Base-by-base conservation (phyloP, 1,140 invertebrate species). In the Pantala flavescens region DNA sequence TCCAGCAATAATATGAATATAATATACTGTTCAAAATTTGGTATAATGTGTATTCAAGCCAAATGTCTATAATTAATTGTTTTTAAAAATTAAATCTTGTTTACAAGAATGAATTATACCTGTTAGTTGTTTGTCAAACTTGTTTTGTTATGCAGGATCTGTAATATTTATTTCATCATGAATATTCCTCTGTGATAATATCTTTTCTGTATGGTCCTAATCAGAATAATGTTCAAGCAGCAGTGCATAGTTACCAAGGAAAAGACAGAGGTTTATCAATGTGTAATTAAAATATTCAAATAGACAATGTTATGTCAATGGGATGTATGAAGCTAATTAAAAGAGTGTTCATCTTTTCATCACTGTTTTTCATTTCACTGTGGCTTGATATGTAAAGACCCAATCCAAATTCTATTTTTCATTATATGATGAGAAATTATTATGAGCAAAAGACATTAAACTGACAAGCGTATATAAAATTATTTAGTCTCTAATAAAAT, bases 161-260 rank as follows among this genome's bases (percentile, higher is more conserved):
- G 12, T 63, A 63, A 63, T 9, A 63, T 63, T 63, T 63, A 19
- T 21, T 19, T 5, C 12, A 63, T 63, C 2, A 63, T 7, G 49
- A 63, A 63, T 63, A 63, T 63, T 63, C 49, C 49, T 63, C 49
- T 63, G 49, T 63, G 49, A 63, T 63, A 63, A 7, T 63, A 63
- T 63, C 49, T 63, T 21, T 63, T 63, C n/a, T 7, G 49, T 63
- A 63, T 63, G 28, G 28, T 63, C 49, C 12, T 63, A 63, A 63
- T 63, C 49, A 7, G n/a, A 63, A 63, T 36, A 63, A 63, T 63
- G 49, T 63, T 63, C n/a, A 1, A 63, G n/a, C 12, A 63, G 12
- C 5, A 63, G n/a, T 63, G 14, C n/a, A 21, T 63, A 63, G 49
- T 21, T 19, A 3, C 49, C n/a, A 63, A 7, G 16, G n/a, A 21